Evolutionary conservation across 2,113 vertebrate species (phyloP).

Genomic region (Macrotis lagotis): DNA sequence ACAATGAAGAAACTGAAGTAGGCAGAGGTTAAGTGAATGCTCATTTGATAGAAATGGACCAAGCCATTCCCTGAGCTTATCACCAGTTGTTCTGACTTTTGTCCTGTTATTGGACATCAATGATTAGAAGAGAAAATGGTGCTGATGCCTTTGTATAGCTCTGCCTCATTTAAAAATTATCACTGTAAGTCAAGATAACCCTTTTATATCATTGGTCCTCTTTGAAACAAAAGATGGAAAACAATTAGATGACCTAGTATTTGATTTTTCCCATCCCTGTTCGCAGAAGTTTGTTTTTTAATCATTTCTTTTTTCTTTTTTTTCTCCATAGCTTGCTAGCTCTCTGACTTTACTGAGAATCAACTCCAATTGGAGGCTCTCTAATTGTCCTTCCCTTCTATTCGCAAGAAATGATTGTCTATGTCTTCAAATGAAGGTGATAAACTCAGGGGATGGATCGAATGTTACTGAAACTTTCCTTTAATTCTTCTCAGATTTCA

Average conservation of each 20-base stretch:
- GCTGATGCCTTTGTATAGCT: not conserved
- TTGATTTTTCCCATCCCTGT: not conserved
- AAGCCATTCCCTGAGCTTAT: not conserved
- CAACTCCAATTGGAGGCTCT: not conserved
- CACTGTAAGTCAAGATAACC: not conserved
- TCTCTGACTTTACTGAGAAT: not conserved
- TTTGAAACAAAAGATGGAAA: not conserved
- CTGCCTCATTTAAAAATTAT: not conserved
- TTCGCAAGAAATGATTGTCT: not conserved
- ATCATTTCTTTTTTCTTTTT: slow-evolving; percentile 22
- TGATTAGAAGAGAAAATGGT: not conserved
- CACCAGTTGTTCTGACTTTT: not conserved
- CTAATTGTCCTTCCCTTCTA: not conserved
- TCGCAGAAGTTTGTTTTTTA: not conserved
- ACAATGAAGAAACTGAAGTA: not conserved
- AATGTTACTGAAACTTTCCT: not conserved
- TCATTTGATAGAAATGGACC: no score
- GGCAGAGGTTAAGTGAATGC: not conserved
- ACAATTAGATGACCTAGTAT: not conserved
- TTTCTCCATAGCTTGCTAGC: not conserved
- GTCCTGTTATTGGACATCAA: not conserved
- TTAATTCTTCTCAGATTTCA: not conserved
- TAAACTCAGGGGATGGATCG: not conserved
- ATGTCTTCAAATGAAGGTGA: not conserved
- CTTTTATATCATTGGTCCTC: not conserved